Base-by-base conservation (phyloP, 2,888 invertebrate species). In the Octonoba sinensis region DNA sequence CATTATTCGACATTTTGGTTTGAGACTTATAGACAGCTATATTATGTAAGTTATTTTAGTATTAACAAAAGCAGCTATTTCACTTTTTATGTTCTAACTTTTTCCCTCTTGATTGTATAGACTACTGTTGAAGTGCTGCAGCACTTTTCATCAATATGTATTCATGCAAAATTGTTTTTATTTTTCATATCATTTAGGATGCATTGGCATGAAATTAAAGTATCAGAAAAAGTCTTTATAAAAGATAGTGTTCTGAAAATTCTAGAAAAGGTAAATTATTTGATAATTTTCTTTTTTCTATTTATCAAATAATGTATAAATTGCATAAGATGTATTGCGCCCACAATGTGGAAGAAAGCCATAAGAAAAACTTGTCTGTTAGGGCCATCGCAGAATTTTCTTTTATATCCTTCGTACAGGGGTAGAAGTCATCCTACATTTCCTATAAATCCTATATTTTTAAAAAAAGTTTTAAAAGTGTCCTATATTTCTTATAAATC, bases 11-110 rank as follows among this genome's bases (percentile, higher is more conserved):
- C 96, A 96, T 88, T 96, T 96, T 90, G 97, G 97, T 0, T 90
- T 97, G 0, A 96, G 97, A 87, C 89, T 97, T 0, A 93, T 98
- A 92, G 97, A 97, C 88, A 94, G 97, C 87, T 95, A 94, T 71
- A 94, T 97, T 44, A 97, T 96, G 90, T 96, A 84, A 86, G 87
- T 85, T 54, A 27, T 6, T 60, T 54, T 22, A 15, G 12, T 51
- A 18, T n/a, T n/a, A n/a, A n/a, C 11, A 20, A 12, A 47, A 15
- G 27, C 27, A 2, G 27, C 6, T 27, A 3, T 27, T 27, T 27
- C 27, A 27, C n/a, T n/a, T n/a, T n/a, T n/a, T n/a, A n/a, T n/a
- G n/a, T n/a, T n/a, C n/a, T n/a, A n/a, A n/a, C n/a, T n/a, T n/a
- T n/a, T n/a, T n/a, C n/a, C n/a, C n/a, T n/a, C n/a, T n/a, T n/a